phyloP scores from a whole-genome alignment of 2,888 invertebrate species.

The Strigamia crassipes region DNA sequence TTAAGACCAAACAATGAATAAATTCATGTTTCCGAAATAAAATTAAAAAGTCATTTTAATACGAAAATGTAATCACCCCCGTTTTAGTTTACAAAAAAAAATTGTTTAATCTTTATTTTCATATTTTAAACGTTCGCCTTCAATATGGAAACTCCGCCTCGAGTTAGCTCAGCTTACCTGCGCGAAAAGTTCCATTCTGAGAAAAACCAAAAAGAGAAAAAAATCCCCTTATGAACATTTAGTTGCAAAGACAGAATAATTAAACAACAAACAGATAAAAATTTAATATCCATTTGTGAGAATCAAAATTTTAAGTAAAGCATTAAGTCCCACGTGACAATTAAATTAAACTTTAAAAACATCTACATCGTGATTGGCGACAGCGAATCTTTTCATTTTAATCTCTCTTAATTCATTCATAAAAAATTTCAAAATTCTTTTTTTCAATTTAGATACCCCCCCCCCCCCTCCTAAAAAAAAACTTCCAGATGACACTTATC shows the following conservation, averaged over 20 bases:
- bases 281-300: background rate
- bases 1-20: no score
- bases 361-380: background rate
- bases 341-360: background rate
- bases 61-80: no score
- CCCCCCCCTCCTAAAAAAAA: no score
- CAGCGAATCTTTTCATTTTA: no score
- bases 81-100: no score
- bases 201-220: background rate
- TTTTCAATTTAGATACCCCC: background rate
- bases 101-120: no score
- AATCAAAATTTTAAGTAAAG: background rate
- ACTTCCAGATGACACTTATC: constrained; percentile 18
- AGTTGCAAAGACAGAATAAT: background rate
- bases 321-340: background rate
- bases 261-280: background rate
- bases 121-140: background rate
- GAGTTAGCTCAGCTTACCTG: background rate
- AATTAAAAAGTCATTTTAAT: no score
- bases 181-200: background rate
- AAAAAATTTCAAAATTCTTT: background rate
- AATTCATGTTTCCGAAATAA: background rate
- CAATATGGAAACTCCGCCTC: background rate
- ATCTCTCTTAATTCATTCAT: background rate
- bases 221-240: background rate